phyloP scores from a whole-genome alignment of 2,888 invertebrate species.

The Acanthacorydalis orientalis region DNA sequence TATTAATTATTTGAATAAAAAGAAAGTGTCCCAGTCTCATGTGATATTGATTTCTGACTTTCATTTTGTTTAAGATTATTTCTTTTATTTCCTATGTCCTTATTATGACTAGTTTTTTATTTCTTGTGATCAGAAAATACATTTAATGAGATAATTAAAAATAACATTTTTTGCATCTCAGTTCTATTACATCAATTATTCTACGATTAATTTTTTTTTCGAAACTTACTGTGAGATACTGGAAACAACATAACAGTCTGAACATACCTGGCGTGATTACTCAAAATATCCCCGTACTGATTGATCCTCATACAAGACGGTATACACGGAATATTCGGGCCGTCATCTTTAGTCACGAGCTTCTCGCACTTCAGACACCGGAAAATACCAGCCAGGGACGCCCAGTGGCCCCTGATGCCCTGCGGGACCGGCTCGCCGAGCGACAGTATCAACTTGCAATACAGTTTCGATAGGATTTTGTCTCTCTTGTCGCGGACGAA shows the following conservation, averaged over 20 bases:
- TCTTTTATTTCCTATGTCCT: no score
- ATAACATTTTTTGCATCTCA: background rate
- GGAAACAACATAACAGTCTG: background rate
- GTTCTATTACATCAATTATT: background rate
- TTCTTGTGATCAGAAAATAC: conserved; percentile 6
- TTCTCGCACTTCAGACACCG: conserved; percentile 62
- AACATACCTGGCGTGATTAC: conserved; percentile 46
- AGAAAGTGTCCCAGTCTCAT: no score
- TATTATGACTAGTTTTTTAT: no score
- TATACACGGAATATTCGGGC: conserved; percentile 53
- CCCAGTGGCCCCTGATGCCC: conserved; percentile 62
- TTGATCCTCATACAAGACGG: conserved; percentile 56
- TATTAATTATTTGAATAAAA: no score
- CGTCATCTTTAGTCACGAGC: conserved; percentile 50
- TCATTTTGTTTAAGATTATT: no score
- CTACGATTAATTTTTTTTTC: no score
- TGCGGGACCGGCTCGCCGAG: conserved; percentile 62
- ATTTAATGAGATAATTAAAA: no score
- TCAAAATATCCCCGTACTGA: conserved; percentile 52
- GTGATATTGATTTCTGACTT: no score
- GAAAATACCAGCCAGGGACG: conserved; percentile 60
- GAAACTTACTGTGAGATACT: background rate
- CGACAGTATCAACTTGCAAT: conserved; percentile 65
- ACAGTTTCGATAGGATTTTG: conserved; percentile 69
- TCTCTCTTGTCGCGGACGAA: conserved; percentile 72